Conservation (phyloP, 2,888 invertebrate genomes). For the Calliopum simillimum region DNA sequence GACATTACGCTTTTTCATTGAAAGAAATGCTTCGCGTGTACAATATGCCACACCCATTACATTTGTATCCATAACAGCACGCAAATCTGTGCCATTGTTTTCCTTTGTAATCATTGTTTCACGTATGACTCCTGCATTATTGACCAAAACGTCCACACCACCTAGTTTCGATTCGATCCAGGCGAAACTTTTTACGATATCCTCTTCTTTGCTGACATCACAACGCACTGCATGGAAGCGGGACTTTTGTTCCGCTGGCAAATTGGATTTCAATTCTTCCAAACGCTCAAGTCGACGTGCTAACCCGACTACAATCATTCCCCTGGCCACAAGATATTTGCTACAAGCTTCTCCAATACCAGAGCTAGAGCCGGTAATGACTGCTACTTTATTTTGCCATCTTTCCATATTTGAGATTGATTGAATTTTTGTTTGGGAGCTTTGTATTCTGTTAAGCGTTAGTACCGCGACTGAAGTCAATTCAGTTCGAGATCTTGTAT, state of each 20-base stretch:
- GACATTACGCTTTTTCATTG: conserved; percentile 65
- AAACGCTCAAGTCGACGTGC: conserved; percentile 68
- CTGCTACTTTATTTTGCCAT: conserved; percentile 70
- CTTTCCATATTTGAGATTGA: no score
- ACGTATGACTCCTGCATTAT: conserved; percentile 68
- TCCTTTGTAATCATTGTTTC: conserved; percentile 38
- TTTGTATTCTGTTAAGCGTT: conserved; percentile 25
- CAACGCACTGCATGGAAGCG: conserved; percentile 66
- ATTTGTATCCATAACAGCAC: conserved; percentile 67
- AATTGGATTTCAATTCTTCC: conserved; percentile 50
- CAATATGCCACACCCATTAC: conserved; percentile 67
- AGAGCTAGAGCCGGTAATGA: conserved; percentile 72
- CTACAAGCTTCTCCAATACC: conserved; percentile 70
- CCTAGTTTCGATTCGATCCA: conserved; percentile 68
- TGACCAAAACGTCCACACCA: conserved; percentile 71
- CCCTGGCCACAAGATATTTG: conserved; percentile 63
- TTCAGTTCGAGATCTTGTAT: no score
- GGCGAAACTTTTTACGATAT: conserved; percentile 69
- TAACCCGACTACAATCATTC: conserved; percentile 69
- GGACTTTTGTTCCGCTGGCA: conserved; percentile 48
- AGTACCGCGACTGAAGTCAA: no score
- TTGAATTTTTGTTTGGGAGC: background rate
- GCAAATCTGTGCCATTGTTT: conserved; percentile 51
- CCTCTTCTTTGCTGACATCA: conserved; percentile 70
- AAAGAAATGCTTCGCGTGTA: conserved; percentile 67